Conservation (phyloP, 2,888 invertebrate species). For the Gortyna flavago region DNA sequence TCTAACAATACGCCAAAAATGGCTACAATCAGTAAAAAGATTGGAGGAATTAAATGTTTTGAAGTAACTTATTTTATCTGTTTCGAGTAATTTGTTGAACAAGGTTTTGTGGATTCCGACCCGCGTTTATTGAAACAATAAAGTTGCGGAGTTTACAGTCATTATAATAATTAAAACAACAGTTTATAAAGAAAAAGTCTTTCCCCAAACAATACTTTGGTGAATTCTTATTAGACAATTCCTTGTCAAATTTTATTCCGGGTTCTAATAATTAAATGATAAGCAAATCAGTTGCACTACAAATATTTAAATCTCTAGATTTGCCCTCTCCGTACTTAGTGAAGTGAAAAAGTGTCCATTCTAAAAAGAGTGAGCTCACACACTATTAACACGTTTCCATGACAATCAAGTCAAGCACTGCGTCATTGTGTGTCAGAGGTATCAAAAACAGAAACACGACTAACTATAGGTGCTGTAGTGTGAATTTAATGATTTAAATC, state of each 20-base stretch:
- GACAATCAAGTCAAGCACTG: background rate
- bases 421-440: background rate
- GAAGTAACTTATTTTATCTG: conserved; percentile 58
- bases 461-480: background rate
- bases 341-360: background rate
- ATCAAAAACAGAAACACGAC: background rate
- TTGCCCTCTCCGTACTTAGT: background rate
- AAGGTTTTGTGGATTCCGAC: conserved; percentile 54
- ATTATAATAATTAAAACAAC: conserved; percentile 62
- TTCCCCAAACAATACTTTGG: conserved; percentile 24
- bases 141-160: conserved; percentile 55
- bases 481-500: background rate
- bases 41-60: conserved; percentile 44
- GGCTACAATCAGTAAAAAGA: conserved; percentile 28
- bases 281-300: background rate
- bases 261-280: background rate
- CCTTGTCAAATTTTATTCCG: background rate
- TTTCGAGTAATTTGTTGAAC: conserved; percentile 61
- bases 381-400: background rate
- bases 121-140: conserved; percentile 63
- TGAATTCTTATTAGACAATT: conserved; percentile 8
- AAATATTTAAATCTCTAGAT: background rate
- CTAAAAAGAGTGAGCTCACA: background rate
- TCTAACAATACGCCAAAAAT: conserved; percentile 26
- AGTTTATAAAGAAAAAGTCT: conserved; percentile 43